Evolutionary conservation across 2,888 invertebrate genomes (phyloP), one percentile per base, ranked within the genome.

Genomic region (Meghimatium bilineatum): DNA sequence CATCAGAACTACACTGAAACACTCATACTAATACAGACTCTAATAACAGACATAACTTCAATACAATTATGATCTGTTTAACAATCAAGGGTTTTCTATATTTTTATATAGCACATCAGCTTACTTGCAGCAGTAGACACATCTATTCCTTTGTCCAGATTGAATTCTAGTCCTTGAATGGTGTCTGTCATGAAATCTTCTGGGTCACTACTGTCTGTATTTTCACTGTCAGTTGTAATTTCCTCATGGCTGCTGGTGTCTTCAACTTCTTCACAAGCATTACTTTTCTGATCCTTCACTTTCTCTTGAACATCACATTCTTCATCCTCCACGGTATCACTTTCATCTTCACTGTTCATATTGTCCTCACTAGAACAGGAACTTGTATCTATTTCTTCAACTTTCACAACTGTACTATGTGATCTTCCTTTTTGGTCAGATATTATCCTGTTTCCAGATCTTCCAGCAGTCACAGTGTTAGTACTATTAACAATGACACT

Each of bases 131-230:
- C 6, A 38, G 44, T 10, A 56, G 20, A 49, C 66, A 2, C 67
- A 32, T 29, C 66, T 1, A 82, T 34, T 69, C 75, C 82, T 32
- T 44, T 66, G 34, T 74, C 75, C 44, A 82, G 82, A 32, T 82
- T 82, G 49, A 82, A 82, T 49, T 82, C 82, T 52, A 82, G 52
- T 1, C 34, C 72, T 17, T 75, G 52, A 34, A 36, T 67, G n/a
- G 20, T 36, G 32, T 74, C 82, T 17, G 36, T 23, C 12, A 36
- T 26, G 36, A 49, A 69, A n/a, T 80, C 80, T 12, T 32, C 69
- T 69, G 56, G 29, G 20, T 72, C 80, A 60, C 72, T 80, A n/a
- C 79, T 79, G 29, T 36, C 60, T 44, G 77, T 38, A 17, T 77
- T 38, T n/a, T 63, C 66, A 10, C 52, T 60, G 36, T 60, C 76